Conservation (phyloP, 2,888 invertebrate species). For the Leucophenga maculata region DNA sequence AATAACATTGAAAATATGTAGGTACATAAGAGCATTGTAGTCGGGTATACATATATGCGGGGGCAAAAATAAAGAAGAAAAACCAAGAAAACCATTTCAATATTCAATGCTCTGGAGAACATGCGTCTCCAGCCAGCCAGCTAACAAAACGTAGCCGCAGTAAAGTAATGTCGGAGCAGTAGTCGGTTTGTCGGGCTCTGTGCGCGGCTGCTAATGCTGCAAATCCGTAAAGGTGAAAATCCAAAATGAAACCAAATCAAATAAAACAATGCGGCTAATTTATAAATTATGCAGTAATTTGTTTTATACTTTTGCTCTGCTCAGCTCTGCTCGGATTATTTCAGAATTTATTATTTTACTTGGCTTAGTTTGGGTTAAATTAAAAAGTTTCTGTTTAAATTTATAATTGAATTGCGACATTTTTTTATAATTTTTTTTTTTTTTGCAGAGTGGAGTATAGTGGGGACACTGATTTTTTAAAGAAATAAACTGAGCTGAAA, state of each 20-base stretch:
- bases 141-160: not conserved
- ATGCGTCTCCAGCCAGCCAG: not conserved
- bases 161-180: not conserved
- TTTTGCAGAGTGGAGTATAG: too few relatives aligned
- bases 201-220: too few relatives aligned
- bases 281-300: conserved; percentile 68
- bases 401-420: too few relatives aligned
- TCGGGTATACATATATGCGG: conserved; percentile 9
- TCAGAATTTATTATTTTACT: too few relatives aligned
- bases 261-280: conserved; percentile 55
- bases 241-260: conserved; percentile 39
- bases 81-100: conserved; percentile 48
- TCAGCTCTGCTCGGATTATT: too few relatives aligned
- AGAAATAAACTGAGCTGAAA: too few relatives aligned
- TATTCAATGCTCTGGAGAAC: conserved; percentile 63
- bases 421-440: too few relatives aligned
- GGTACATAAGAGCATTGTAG: conserved; percentile 56
- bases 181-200: not conserved
- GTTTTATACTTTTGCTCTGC: conserved; percentile 59
- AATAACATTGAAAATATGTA: conserved; percentile 60
- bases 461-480: too few relatives aligned
- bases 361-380: too few relatives aligned
- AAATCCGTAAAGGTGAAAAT: conserved; percentile 36
- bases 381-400: too few relatives aligned
- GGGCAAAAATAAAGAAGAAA: conserved; percentile 5